Base-by-base conservation (phyloP, 2,888 invertebrate species). In the Tiliacea aurago region DNA sequence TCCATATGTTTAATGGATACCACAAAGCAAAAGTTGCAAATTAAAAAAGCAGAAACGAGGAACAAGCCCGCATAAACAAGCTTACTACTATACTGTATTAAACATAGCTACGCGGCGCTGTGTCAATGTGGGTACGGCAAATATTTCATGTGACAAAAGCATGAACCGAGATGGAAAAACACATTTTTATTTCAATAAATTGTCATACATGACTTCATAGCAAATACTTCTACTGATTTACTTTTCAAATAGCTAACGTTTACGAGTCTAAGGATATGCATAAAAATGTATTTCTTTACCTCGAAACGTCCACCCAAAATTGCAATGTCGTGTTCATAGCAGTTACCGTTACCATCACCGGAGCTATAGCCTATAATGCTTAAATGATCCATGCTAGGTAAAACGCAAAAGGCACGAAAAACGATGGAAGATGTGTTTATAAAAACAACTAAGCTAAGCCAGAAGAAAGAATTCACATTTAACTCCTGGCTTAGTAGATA, bases 321-420 rank as follows among this genome's bases (percentile, higher is more conserved):
- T 63, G 74, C 68, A 84, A 75, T 75, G 73, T 80, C 67, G 76
- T 75, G 61, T 62, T 74, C 76, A 73, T 85, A 81, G 81, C 83
- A 76, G 73, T 84, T 83, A 82, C 73, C 80, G 83, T 28, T 80
- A 87, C 88, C 88, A 86, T 77, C 88, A 88, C 88, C 85, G 81
- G 64, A 83, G 74, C 68, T 75, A 79, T 78, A 83, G 79, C 83
- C 73, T 79, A 83, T 75, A 76, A 86, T 82, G 64, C 80, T 80
- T 23, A 45, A 73, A 81, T 81, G 79, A 76, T 78, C 81, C 90
- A 89, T 90, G 88, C 90, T 85, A 86, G 71, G 76, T 84, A 74
- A 84, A 83, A 82, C 76, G 70, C 73, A 66, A 75, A 72, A 80
- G 73, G 64, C 73, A 82, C 76, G 70, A 73, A 73, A 58, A 68